Conservation (phyloP, 2,797 vertebrate species). For the Amniataba percoides region DNA sequence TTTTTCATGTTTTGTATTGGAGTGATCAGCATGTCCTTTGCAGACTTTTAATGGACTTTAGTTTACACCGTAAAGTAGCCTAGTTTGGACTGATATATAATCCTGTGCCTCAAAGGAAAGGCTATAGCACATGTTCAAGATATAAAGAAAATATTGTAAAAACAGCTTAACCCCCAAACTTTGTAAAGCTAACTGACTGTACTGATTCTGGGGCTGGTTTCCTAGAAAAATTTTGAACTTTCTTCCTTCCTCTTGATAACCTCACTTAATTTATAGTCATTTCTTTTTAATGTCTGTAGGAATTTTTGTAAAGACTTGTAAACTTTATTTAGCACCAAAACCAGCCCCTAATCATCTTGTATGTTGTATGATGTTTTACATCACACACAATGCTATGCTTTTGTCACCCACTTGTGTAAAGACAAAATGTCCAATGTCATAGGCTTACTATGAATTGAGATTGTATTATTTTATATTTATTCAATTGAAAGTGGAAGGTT, state of each 20-base stretch:
- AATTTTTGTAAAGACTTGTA: constrained; percentile 29
- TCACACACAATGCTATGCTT: constrained; percentile 17
- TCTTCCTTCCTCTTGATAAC: constrained; percentile 40
- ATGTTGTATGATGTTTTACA: constrained; percentile 15
- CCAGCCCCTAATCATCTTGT: constrained; percentile 57
- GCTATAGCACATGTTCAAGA: constrained; percentile 64
- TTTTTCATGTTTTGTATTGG: constrained; percentile 65
- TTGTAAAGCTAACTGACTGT: constrained; percentile 44
- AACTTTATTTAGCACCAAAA: constrained; percentile 55
- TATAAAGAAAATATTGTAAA: constrained; percentile 69
- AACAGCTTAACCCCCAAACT: constrained; percentile 49
- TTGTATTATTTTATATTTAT: constrained; percentile 15
- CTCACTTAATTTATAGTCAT: constrained; percentile 34
- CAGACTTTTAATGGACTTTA: constrained; percentile 65
- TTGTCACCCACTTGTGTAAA: constrained; percentile 46
- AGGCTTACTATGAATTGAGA: constrained; percentile 30
- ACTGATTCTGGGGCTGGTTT: constrained; percentile 76
- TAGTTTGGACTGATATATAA: constrained; percentile 60
- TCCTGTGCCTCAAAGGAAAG: constrained; percentile 49
- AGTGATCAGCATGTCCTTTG: constrained; percentile 65
- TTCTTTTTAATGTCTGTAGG: constrained; percentile 27
- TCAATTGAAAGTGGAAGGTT: constrained; percentile 4
- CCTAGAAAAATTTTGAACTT: constrained; percentile 61
- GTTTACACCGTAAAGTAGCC: constrained; percentile 54
- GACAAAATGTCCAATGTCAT: constrained; percentile 43